Percentiles rank a stretch among this genome's conserved stretches.
Evolutionary conservation across 2,113 vertebrate genomes (phyloP).

Genomic region (Osmerus mordax): DNA sequence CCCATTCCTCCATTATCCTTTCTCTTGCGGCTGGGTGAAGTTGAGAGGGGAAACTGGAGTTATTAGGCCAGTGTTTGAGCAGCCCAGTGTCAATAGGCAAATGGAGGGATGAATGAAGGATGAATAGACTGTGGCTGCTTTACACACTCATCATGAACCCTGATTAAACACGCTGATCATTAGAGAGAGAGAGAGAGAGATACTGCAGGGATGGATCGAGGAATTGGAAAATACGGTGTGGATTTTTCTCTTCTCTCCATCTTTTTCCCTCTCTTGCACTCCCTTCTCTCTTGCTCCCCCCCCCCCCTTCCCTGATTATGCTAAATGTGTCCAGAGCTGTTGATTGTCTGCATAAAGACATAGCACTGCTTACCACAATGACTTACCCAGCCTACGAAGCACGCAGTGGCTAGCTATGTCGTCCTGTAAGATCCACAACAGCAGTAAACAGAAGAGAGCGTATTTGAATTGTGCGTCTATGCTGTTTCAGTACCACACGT

Average conservation of each 20-base stretch:
- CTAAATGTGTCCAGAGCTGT: no score
- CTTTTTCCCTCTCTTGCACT: neutral
- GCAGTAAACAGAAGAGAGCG: no score
- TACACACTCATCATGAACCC: slow-evolving; percentile 27
- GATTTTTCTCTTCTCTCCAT: neutral
- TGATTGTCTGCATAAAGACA: no score
- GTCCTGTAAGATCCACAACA: no score
- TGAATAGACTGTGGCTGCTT: slow-evolving; percentile 31
- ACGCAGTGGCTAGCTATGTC: no score
- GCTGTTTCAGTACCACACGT: no score
- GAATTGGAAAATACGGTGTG: neutral
- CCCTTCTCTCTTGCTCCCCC: neutral
- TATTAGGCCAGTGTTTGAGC: slow-evolving; percentile 36
- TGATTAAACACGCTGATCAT: slow-evolving; percentile 40
- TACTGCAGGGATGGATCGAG: neutral
- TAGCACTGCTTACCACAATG: no score
- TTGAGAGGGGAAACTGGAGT: slow-evolving; percentile 25
- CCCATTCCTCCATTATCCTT: neutral
- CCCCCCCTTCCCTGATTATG: neutral
- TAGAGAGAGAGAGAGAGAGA: neutral
- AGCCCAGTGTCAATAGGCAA: slow-evolving; percentile 35
- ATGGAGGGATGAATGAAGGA: slow-evolving; percentile 18
- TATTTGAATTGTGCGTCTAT: no score
- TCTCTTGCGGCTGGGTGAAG: slow-evolving; percentile 22
- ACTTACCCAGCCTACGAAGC: no score